Base-by-base conservation (phyloP, 2,888 invertebrate genomes). In the Pterostichus niger region DNA sequence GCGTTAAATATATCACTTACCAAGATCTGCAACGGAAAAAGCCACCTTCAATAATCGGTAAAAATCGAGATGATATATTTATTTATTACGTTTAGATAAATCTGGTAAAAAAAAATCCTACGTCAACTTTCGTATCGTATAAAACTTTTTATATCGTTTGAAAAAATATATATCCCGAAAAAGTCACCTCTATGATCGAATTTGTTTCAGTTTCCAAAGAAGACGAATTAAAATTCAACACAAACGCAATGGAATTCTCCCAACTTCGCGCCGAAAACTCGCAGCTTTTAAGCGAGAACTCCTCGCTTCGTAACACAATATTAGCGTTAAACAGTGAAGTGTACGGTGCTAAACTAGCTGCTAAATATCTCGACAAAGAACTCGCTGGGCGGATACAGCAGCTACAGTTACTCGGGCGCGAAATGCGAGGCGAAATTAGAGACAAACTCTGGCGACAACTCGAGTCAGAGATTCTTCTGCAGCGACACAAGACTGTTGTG, bases 281-380 rank as follows among this genome's bases (percentile, higher is more conserved):
- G 2, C 93, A 93, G 86, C 90, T 94, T 68, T 92, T 93, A 84
- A 89, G 92, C 76, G 96, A 96, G 89, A 96, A 96, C 88, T 92
- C 92, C 31, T 92, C 93, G 7, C 91, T 96, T 46, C 90, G 95
- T 75, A 94, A 94, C 87, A 94, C 95, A 61, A 92, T 96, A 82
- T 91, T 95, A 17, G 93, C 95, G 2, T 90, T 96, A 73, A 95
- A 96, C 88, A 95, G 95, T 13, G 96, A 97, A 90, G 93, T 97
- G 6, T 96, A 95, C 88, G 96, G 96, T 54, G 96, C 96, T 11
- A 93, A 96, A 87, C 90, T 97, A 85, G 96, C 96, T 9, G 96
- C 96, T 10, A 96, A 96, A 88, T 97, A 97, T 88, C 90, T 97
- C 85, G 96, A 97, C 89, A 97, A 97, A 88, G 96, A 96, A 88